Conservation (phyloP, 2,797 vertebrate genomes). For the Scleropages formosus region DNA sequence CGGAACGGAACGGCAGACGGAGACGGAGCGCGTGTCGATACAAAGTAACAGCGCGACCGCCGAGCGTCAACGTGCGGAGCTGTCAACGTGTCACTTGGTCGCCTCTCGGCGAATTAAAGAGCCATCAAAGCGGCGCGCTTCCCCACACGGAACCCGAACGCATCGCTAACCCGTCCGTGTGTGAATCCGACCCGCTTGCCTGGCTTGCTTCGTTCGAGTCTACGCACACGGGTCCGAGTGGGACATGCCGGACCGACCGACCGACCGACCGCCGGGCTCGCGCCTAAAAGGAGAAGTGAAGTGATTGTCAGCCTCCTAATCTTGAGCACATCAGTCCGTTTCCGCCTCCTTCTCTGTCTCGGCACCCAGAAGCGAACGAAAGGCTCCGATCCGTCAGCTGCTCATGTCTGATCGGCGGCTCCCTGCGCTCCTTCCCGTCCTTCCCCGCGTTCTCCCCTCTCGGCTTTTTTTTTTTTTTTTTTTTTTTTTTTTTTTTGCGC, state of each 20-base stretch:
- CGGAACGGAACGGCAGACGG: not conserved
- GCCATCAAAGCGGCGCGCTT: not conserved
- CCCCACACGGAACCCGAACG: not conserved
- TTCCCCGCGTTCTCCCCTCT: slow-evolving; percentile 44
- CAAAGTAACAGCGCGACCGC: too few relatives aligned
- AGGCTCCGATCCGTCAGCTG: slow-evolving; percentile 32
- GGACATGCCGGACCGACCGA: slow-evolving; percentile 5
- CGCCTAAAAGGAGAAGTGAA: not conserved
- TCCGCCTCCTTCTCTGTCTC: slow-evolving; percentile 35
- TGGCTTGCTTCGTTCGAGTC: too few relatives aligned
- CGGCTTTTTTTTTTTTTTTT: slow-evolving; percentile 36
- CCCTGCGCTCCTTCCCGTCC: not conserved
- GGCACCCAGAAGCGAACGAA: too few relatives aligned
- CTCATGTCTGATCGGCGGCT: slow-evolving; percentile 32
- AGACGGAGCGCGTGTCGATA: not conserved
- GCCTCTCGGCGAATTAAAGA: too few relatives aligned
- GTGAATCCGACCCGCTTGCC: not conserved
- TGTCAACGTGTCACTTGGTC: too few relatives aligned
- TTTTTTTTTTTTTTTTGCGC: too few relatives aligned
- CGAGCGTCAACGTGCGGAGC: too few relatives aligned
- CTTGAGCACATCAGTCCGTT: slow-evolving; percentile 29
- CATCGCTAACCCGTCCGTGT: not conserved
- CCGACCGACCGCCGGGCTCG: not conserved
- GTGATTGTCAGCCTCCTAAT: too few relatives aligned
- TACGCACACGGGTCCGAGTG: too few relatives aligned